Evolutionary conservation across 2,113 vertebrate genomes (phyloP), one percentile per base, ranked within the genome.

Genomic region (Psophia crepitans): DNA sequence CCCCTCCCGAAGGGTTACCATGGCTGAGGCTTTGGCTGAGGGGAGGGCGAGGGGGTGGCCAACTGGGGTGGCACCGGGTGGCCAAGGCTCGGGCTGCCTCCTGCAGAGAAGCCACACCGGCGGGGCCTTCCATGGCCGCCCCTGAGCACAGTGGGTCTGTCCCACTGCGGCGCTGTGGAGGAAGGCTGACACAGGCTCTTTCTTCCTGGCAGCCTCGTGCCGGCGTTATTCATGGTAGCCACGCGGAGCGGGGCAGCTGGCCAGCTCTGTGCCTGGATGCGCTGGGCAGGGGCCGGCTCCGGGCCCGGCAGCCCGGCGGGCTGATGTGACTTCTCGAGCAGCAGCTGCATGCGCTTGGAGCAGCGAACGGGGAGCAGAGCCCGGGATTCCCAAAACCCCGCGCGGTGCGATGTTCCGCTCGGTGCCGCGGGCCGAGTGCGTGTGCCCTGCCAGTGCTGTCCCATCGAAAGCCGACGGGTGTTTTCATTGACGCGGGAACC

Each of bases 391-490:
- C 4, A 0, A 9, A 8, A n/a, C n/a, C 39, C 27, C 32, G 24
- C 75, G 35, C 24, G 20, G 44, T 28, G 44, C 17, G 4, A 6
- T n/a, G 61, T 53, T 53, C 14, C 3, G 3, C 35, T 43, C 3
- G 7, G 37, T 24, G 35, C 60, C 14, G 46, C 2, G 12, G 33
- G 75, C 28, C 33, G 44, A 27, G 37, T 4, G 1, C 22, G 51
- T 28, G 60, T 3, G 9, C 20, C 19, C 18, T 7, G 11, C 37
- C 27, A 15, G 19, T 2, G 27, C 39, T 14, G n/a, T 61, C 27
- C 48, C 28, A 1, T 22, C 12, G 3, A 18, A 33, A 6, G 56
- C 6, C 7, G 48, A 9, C 1, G 4, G 64, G 4, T 1, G 11
- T 37, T 61, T 23, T 41, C n/a, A 1, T 5, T 26, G 26, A 8